Percentiles rank a stretch among this genome's conserved stretches.
phyloP scores from a whole-genome alignment of 2,888 invertebrate species.

The Heliothis peltigera region DNA sequence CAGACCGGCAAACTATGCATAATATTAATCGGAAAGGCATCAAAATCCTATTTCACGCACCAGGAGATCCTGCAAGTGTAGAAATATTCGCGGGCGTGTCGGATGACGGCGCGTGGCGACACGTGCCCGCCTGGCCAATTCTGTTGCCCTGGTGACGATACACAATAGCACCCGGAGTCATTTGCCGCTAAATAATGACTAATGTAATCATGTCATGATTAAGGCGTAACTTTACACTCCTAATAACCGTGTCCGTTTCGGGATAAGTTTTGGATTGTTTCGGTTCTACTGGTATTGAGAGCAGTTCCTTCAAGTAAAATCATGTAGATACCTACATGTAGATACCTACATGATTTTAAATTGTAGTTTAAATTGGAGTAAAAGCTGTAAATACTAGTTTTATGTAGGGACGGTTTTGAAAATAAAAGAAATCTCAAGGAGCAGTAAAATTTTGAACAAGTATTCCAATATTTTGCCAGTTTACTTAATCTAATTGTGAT shows the following conservation, averaged over 20 bases:
- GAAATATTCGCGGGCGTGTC: slow-evolving; percentile 63
- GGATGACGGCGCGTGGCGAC: slow-evolving; percentile 62
- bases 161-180: slow-evolving; percentile 40
- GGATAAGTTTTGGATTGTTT: slow-evolving; percentile 4
- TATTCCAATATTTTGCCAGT: not conserved
- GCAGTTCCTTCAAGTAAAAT: not conserved
- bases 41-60: slow-evolving; percentile 76
- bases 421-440: too few species aligned
- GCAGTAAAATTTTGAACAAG: not conserved
- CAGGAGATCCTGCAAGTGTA: slow-evolving; percentile 68
- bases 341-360: too few species aligned
- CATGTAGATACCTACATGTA: too few species aligned
- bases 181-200: slow-evolving; percentile 37
- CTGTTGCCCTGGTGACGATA: slow-evolving; percentile 32
- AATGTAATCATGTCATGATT: slow-evolving; percentile 46
- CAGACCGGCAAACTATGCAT: slow-evolving; percentile 56
- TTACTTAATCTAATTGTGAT: not conserved
- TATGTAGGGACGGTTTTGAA: too few species aligned
- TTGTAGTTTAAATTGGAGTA: too few species aligned
- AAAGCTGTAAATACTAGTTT: too few species aligned
- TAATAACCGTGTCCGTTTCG: slow-evolving; percentile 10
- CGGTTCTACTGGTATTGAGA: not conserved
- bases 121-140: slow-evolving; percentile 48
- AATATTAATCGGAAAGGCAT: slow-evolving; percentile 47
- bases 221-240: slow-evolving; percentile 38